Evolutionary conservation across 2,113 vertebrate species (phyloP).

Genomic region (Hyperopisus bebe): DNA sequence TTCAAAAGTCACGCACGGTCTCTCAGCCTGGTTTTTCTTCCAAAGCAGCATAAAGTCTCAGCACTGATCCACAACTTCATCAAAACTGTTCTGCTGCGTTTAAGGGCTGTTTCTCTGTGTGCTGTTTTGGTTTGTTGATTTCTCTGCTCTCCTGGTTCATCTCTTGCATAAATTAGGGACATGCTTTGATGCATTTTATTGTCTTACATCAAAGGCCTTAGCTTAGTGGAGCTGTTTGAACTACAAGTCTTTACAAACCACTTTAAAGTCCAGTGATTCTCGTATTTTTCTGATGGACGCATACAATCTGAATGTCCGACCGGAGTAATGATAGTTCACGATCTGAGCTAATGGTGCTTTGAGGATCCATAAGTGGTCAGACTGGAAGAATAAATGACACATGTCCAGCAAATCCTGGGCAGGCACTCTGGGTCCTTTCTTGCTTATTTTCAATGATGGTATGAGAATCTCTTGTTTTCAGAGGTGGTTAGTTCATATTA

Average conservation of each 20-base stretch:
- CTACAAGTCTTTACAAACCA: neutral
- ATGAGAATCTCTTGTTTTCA: neutral
- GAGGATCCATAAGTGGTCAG: neutral
- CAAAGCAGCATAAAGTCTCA: neutral
- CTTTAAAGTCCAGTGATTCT: neutral
- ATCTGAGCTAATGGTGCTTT: neutral
- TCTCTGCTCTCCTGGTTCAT: neutral
- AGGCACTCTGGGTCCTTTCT: neutral
- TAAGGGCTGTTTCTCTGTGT: neutral
- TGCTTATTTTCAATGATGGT: neutral
- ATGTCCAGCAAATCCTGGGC: too few species aligned
- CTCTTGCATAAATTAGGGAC: neutral
- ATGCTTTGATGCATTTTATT: neutral
- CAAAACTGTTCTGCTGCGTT: neutral
- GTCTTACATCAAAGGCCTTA: neutral
- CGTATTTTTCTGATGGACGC: neutral
- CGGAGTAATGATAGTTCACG: neutral
- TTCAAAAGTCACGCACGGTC: neutral
- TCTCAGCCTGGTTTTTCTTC: neutral
- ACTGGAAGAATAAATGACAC: neutral
- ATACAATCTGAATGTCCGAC: neutral
- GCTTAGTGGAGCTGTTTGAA: neutral
- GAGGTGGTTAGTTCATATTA: neutral
- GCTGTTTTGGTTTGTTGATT: neutral
- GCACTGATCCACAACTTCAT: neutral